Conservation (phyloP, 2,797 vertebrate species). For the Okamejei kenojei region DNA sequence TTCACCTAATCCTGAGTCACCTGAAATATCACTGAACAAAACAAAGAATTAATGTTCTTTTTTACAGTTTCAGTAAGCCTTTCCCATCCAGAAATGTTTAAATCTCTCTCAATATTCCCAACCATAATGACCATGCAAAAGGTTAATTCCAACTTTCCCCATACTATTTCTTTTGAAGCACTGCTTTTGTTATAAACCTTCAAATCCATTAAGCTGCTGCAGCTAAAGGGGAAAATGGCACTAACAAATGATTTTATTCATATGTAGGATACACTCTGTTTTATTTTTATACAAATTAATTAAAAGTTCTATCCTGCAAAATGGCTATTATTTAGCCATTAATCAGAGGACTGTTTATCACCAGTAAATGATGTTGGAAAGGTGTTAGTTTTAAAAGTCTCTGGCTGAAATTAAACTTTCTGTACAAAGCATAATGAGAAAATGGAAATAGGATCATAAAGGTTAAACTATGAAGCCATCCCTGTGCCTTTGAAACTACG, state of each 20-base stretch:
- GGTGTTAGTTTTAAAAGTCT: constrained; percentile 36
- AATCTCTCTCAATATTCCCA: not conserved
- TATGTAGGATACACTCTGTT: not conserved
- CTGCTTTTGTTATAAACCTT: not conserved
- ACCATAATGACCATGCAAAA: not conserved
- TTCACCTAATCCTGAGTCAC: not conserved
- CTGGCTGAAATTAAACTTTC: constrained; percentile 37
- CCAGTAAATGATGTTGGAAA: constrained; percentile 26
- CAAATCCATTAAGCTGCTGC: constrained; percentile 15
- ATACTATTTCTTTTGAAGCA: not conserved
- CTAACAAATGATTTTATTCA: not conserved
- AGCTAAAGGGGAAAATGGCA: not conserved
- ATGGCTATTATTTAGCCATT: constrained; percentile 29
- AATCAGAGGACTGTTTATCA: constrained; percentile 36
- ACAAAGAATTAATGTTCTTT: not conserved
- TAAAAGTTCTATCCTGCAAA: constrained; percentile 26
- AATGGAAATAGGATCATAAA: constrained; percentile 38
- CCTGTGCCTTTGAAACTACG: constrained; percentile 36
- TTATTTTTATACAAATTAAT: constrained; percentile 32
- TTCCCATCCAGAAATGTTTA: constrained; percentile 1
- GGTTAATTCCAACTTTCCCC: not conserved
- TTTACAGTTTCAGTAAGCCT: not conserved
- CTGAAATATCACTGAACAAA: not conserved
- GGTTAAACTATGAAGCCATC: constrained; percentile 37
- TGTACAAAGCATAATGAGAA: constrained; percentile 38